A percentile compares a stretch with the other conserved stretches of the same genome.
phyloP scores from a whole-genome alignment of 2,113 vertebrate species.

The Alligator sinensis region DNA sequence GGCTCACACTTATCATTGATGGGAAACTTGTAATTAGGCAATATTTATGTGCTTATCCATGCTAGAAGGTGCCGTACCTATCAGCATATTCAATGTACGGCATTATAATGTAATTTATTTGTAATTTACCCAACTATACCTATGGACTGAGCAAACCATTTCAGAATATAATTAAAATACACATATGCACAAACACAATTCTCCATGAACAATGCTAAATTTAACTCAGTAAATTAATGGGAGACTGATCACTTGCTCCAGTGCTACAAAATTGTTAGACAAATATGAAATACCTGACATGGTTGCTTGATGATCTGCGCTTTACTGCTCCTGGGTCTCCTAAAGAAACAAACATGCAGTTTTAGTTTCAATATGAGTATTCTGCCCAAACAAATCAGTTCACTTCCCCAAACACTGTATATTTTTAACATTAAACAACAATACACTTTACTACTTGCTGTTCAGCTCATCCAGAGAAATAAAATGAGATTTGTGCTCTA shows the following conservation, averaged over 20 bases:
- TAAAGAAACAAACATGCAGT: not conserved
- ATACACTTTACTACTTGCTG: accelerated
- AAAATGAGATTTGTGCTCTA: not conserved
- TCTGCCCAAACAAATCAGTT: not conserved
- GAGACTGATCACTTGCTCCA: not conserved
- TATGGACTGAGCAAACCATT: not conserved
- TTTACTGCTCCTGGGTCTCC: accelerated
- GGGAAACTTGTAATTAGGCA: not conserved
- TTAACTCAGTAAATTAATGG: not conserved
- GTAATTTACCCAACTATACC: not conserved
- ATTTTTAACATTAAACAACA: not conserved
- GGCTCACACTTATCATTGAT: not conserved
- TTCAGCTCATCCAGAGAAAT: not conserved
- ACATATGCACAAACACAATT: not conserved
- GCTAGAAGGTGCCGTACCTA: not conserved
- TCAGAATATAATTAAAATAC: not conserved
- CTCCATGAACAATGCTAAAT: not conserved
- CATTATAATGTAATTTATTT: not conserved
- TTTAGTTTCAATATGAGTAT: not conserved
- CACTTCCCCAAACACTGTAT: accelerated
- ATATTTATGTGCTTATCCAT: not conserved
- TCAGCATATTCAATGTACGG: no score
- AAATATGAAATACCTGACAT: slow-evolving; percentile 25
- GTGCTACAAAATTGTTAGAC: not conserved
- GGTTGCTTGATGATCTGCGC: slow-evolving; percentile 6